These are phyloP conservation scores for Hydra vulgaris DNA, from an alignment of 30 jellyfish, hydroid and myxozoan genomes.

Conservation along the genomic window DNA sequence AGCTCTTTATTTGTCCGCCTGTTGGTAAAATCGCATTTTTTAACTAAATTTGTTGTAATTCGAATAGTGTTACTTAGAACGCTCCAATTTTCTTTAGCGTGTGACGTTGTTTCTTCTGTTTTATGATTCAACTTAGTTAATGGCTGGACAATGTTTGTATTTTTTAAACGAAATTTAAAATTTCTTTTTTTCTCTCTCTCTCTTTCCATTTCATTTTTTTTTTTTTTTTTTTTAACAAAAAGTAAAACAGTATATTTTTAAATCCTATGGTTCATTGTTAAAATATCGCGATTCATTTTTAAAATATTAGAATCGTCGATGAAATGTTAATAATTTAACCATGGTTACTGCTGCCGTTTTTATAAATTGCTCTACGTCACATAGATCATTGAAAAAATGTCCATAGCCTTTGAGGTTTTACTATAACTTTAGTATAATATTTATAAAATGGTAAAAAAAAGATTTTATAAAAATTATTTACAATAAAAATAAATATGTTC, in stretches of 20 bases:
- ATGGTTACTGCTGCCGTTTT: neutral
- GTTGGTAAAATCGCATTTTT: neutral
- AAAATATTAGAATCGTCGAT: neutral
- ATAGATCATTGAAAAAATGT: too few relatives aligned
- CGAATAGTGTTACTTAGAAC: conserved; percentile 22
- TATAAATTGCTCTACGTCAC: too few relatives aligned
- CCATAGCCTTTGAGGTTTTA: neutral
- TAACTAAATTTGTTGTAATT: conserved; percentile 1
- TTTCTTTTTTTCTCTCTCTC: too few relatives aligned
- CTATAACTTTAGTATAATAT: neutral
- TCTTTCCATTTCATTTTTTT: too few relatives aligned
- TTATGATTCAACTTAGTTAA: neutral
- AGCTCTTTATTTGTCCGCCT: neutral
- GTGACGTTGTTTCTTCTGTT: neutral
- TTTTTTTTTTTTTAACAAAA: too few relatives aligned
- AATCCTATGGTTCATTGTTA: neutral
- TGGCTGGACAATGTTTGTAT: neutral
- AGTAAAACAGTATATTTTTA: neutral
- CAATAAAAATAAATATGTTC: too few relatives aligned
- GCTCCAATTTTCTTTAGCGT: conserved; percentile 13
- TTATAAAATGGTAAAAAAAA: too few relatives aligned
- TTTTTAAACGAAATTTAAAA: neutral
- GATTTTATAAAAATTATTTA: too few relatives aligned
- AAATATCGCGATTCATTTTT: neutral
- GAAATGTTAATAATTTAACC: neutral